Evolutionary conservation across 2,797 vertebrate genomes (phyloP), one percentile per base, ranked within the genome.

Genomic region (Sciaenops ocellatus): DNA sequence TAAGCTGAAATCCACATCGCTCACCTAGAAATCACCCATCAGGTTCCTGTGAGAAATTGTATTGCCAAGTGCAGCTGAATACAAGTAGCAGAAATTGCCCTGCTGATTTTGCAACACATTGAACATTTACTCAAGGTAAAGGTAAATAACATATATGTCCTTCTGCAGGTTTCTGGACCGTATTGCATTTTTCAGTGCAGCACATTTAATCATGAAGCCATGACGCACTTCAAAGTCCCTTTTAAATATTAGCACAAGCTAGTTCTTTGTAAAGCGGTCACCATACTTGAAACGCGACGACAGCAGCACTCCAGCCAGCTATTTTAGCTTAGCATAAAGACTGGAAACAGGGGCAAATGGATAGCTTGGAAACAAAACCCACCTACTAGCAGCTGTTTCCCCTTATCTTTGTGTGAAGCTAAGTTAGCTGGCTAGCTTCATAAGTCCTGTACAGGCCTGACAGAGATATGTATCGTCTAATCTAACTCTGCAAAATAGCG

Each of bases 31-130:
- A 38, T 73, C 52, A 26, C 57, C 51, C 44, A 15, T 66, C 52
- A 51, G 10, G 8, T 30, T 54, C 38, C 51, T 65, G n/a, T 52
- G 61, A 79, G 56, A 69, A 28, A 77, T 46, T 15, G 13, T 20
- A 71, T 73, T 75, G 38, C 46, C 8, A 50, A 69, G 34, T 62
- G 0, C 22, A 1, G 47, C 55, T 34, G 44, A 57, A 77, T 82
- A 79, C n/a, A 69, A 63, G 55, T 26, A 46, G 41, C 41, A 62
- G 24, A 69, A 55, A 70, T 57, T 38, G 26, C 73, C 57, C 65
- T 68, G 76, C 67, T 75, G 68, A 73, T 76, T 51, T 51, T 78
- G 61, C 56, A 73, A 55, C 38, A 9, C 55, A 64, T 63, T 48
- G 17, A 72, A 77, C 68, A 50, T 68, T 78, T 69, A 46, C 62